These are phyloP conservation scores for Platysteira castanea DNA, from an alignment of 2,113 vertebrate genomes.

Conservation along the genomic window DNA sequence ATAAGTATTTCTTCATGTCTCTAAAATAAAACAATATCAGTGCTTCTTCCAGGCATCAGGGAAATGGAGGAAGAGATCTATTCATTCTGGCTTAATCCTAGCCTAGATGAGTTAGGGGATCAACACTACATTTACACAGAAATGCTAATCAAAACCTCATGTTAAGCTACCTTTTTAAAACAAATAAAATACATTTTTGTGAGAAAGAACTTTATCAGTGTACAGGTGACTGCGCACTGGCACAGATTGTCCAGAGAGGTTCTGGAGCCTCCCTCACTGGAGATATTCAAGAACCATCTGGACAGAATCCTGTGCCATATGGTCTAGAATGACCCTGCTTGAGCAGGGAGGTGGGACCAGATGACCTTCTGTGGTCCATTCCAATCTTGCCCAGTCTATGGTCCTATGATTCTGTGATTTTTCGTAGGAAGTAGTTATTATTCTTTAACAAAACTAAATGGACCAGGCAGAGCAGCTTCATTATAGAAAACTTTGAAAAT, in stretches of 20 bases:
- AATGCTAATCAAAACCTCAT: background rate
- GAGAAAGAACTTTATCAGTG: background rate
- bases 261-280: background rate
- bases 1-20: background rate
- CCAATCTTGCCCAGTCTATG: background rate
- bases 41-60: background rate
- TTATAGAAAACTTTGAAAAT: background rate
- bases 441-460: background rate
- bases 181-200: background rate
- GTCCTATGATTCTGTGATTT: background rate
- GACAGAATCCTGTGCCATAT: background rate
- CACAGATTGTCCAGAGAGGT: background rate
- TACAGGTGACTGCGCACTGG: fast-evolving
- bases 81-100: background rate
- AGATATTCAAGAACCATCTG: background rate
- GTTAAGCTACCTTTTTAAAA: background rate
- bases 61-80: background rate
- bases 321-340: background rate
- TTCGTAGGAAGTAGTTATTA: background rate
- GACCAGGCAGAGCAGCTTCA: background rate
- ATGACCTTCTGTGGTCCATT: background rate
- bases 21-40: background rate
- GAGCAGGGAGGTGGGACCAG: background rate
- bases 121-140: background rate
- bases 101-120: background rate